phyloP scores from a whole-genome alignment of 2,888 invertebrate species.

The Drosophila prostipennis region DNA sequence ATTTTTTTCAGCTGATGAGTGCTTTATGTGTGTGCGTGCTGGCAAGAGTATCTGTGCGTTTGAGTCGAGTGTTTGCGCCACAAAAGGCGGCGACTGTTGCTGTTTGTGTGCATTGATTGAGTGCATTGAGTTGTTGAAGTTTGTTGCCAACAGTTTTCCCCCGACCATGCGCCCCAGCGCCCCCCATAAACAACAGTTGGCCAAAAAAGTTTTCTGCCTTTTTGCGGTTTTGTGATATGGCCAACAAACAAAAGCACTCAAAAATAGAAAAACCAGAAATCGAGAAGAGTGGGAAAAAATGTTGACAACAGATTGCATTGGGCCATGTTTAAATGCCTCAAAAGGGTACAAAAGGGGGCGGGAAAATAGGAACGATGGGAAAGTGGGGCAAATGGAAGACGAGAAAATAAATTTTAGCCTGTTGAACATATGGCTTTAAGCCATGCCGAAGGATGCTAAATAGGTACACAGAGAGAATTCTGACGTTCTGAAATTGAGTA shows the following conservation, averaged over 20 bases:
- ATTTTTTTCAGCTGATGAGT: constrained; percentile 59
- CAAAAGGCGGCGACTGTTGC: constrained; percentile 60
- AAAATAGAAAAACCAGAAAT: constrained; percentile 25
- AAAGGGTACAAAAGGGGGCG: neutral
- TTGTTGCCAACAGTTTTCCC: constrained; percentile 38
- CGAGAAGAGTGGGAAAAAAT: constrained; percentile 41
- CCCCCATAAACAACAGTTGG: constrained; percentile 37
- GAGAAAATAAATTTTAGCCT: constrained; percentile 9
- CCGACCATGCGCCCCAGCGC: neutral
- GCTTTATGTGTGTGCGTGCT: constrained; percentile 56
- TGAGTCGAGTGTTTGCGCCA: constrained; percentile 62
- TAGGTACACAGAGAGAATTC: too few species aligned
- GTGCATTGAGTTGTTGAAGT: constrained; percentile 77
- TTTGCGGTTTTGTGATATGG: constrained; percentile 71
- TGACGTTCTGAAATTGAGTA: too few species aligned
- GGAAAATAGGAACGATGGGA: neutral
- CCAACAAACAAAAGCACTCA: constrained; percentile 39
- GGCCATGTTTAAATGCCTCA: constrained; percentile 53
- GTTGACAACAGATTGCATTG: constrained; percentile 66
- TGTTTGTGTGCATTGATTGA: constrained; percentile 74
- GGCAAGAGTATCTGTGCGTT: constrained; percentile 13
- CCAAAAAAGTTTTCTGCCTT: constrained; percentile 67
- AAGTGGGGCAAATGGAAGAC: neutral
- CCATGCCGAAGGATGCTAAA: neutral
- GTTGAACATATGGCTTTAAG: constrained; percentile 26